A percentile compares a stretch with the other conserved stretches of the same genome.
Conservation (phyloP, 2,888 invertebrate genomes). For the Melanophora roralis region DNA sequence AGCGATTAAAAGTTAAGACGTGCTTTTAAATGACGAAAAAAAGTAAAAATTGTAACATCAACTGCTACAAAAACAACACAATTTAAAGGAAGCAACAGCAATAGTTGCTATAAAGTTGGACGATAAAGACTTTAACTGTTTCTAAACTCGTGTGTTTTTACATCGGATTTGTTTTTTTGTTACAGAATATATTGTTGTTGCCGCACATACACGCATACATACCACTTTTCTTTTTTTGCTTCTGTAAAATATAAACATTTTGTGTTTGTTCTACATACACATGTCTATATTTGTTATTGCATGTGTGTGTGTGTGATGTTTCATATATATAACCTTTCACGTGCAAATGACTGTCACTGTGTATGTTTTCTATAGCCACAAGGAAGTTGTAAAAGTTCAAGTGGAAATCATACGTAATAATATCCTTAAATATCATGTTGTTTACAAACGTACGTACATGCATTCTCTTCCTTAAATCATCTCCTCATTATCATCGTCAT, state of each 20-base stretch:
- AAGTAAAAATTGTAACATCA: conserved; percentile 24
- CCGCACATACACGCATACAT: not conserved
- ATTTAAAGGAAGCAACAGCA: conserved; percentile 5
- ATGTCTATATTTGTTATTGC: too few species aligned
- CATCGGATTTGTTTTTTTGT: not conserved
- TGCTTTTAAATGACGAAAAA: conserved; percentile 23
- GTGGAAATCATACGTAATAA: conserved; percentile 52
- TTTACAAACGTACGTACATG: not conserved
- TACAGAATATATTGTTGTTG: conserved; percentile 5
- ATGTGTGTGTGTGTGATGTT: not conserved
- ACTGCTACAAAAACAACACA: not conserved
- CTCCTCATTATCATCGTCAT: conserved; percentile 14
- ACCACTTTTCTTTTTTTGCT: not conserved
- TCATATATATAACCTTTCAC: not conserved
- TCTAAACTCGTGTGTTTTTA: conserved; percentile 32
- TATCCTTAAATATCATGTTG: conserved; percentile 40
- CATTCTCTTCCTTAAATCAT: not conserved
- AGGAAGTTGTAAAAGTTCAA: conserved; percentile 62
- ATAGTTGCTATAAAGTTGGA: not conserved
- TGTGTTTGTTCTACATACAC: too few species aligned
- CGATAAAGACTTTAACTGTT: conserved; percentile 21
- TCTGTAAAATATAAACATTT: conserved; percentile 12
- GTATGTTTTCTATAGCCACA: conserved; percentile 39
- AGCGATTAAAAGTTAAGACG: conserved; percentile 59
- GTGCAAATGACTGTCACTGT: not conserved